Evolutionary conservation across 2,888 invertebrate genomes (phyloP), one percentile per base, ranked within the genome.

Genomic region (Drosophila mulleri): DNA sequence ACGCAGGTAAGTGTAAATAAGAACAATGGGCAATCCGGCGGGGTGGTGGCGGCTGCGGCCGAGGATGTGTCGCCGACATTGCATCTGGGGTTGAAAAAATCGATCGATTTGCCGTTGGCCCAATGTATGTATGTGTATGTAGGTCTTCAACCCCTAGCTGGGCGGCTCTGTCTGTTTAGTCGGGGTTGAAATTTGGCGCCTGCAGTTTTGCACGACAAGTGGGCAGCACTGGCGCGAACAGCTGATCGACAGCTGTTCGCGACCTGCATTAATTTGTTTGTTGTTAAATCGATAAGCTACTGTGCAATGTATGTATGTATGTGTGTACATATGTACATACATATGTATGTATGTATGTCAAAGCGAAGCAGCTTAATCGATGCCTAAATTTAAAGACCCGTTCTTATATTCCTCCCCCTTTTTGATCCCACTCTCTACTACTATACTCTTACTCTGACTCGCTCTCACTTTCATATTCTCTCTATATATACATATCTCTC

Each of bases 1-100:
- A 20, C 92, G 92, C 78, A 92, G 91, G 90, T 92, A 90, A 90
- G 60, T 70, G 39, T 70, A 69, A 72, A 67, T 63, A 69, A 76
- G 58, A 52, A 67, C 47, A 69, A 62, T 62, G 60, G 61, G 39
- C 50, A 18, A 54, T 67, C 20, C 68, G 57, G 47, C 57, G 68
- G 68, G 67, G 60, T 69, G 52, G 57, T 59, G 65, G 42, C 67
- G 41, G 50, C 20, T 54, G 56, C 47, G 23, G 47, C 61, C 14
- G 56, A 39, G 26, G 47, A 59, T n/a, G 57, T 48, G 37, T 68
- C 71, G 53, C 57, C 61, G 53, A 64, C 52, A 45, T 18, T 56
- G 26, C 54, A 56, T 61, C 63, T 62, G 77, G 86, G 88, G 72
- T 83, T 74, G 84, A 89, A 88, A 90, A 90, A 90, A 88, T 88